Conservation (phyloP, 1,140 invertebrate genomes). For the Drosophila saltans region DNA sequence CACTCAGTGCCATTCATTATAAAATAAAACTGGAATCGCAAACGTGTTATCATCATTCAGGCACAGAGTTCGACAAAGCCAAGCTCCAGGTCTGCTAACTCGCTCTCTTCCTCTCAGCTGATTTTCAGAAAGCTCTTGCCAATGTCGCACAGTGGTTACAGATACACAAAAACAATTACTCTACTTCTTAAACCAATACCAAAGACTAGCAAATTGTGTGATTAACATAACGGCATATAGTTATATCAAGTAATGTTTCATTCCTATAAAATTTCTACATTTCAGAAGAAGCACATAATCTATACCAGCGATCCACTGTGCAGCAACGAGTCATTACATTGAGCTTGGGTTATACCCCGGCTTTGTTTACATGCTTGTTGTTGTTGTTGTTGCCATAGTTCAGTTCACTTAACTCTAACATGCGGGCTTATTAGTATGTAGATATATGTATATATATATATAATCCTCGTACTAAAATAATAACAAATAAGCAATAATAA, state of each 20-base stretch:
- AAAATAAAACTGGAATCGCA: conserved; percentile 61
- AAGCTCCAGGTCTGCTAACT: conserved; percentile 8
- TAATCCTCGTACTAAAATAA: not conserved
- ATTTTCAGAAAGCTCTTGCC: conserved; percentile 17
- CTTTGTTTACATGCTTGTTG: conserved; percentile 43
- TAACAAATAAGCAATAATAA: too few species aligned
- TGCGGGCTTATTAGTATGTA: not conserved
- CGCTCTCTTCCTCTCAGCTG: conserved; percentile 21
- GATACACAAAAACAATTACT: not conserved
- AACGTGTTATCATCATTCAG: conserved; percentile 61
- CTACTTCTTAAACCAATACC: not conserved
- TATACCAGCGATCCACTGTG: not conserved
- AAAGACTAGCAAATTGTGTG: not conserved
- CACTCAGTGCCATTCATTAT: conserved; percentile 44
- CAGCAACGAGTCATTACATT: conserved; percentile 18
- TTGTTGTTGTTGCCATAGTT: conserved; percentile 18
- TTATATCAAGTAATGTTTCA: too few species aligned
- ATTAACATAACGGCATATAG: too few species aligned
- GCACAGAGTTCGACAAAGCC: conserved; percentile 15
- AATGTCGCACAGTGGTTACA: not conserved
- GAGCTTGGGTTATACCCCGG: conserved; percentile 44
- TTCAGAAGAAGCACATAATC: too few species aligned
- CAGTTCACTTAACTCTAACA: conserved; percentile 9
- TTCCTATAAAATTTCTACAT: too few species aligned
- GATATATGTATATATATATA: not conserved